These are phyloP conservation scores for Thripadectes ignobilis DNA, from an alignment of 2,797 vertebrate species.

Conservation along the genomic window DNA sequence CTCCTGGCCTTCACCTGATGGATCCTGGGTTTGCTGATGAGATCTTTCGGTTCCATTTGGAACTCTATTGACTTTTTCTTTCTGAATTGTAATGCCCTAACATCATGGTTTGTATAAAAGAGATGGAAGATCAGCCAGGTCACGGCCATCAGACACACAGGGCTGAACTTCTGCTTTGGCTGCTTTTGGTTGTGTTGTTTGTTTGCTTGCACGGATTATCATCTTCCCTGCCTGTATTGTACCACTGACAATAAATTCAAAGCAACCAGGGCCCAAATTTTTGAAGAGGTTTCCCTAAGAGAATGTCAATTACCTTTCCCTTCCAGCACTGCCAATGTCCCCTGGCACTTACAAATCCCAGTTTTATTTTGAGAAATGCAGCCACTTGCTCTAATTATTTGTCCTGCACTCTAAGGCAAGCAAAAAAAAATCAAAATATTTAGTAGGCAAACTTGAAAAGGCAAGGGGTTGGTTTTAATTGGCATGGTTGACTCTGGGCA, in stretches of 20 bases:
- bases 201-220: background rate
- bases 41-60: background rate
- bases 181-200: background rate
- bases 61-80: background rate
- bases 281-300: conserved; percentile 31
- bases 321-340: background rate
- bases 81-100: background rate
- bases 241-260: conserved; percentile 44
- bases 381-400: conserved; percentile 26
- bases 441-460: background rate
- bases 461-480: background rate
- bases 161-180: background rate
- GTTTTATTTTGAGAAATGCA: conserved; percentile 28
- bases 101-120: background rate
- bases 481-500: background rate
- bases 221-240: background rate
- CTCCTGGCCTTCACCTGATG: background rate
- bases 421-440: background rate
- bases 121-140: background rate
- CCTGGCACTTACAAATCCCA: conserved; percentile 25
- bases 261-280: conserved; percentile 15
- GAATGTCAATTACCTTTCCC: conserved; percentile 62
- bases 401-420: background rate
- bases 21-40: background rate
- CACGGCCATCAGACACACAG: background rate